Evolutionary conservation across 1,140 invertebrate genomes (phyloP), one percentile per base, ranked within the genome.

Genomic region (Delia radicum): DNA sequence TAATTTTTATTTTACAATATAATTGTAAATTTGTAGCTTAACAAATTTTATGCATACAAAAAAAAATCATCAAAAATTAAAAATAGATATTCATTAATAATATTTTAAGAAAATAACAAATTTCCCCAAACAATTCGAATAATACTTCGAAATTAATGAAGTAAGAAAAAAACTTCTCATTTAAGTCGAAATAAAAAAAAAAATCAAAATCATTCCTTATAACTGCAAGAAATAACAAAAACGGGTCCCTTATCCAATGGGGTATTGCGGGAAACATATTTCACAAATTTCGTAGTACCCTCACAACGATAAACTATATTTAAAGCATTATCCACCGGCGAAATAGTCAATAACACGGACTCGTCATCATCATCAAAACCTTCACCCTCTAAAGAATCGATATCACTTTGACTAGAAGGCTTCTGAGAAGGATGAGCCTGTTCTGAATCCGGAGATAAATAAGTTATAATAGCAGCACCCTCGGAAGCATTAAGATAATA

Each of bases 221-320:
- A 86, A 76, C 81, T 84, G 78, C 85, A 86, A 37, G 80, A 82
- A 75, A 86, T 80, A 74, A 85, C 82, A 77, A 82, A 85, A 65
- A 86, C 82, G 2, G 82, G 81, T 37, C 83, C 82, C 67, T 82
- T 84, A 18, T 82, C 82, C 33, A 81, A 76, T 65, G 80, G 81
- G 10, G 79, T 83, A 72, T 82, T 84, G 28, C 83, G 83, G 6
- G 85, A 86, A 37, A 92, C 83, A 83, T 92, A 92, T 81, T 90
- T 91, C 67, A 90, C 90, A 84, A 91, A 88, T 78, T 90, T 89
- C 33, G 89, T 89, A 27, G 90, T 90, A 76, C 89, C 90, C 12
- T 86, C 80, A 78, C 89, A 89, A 76, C 90, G 91, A 82, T 92
- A 93, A 27, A 93, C 90, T n/a, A 93, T 87, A 81, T 89, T 91